phyloP scores from a whole-genome alignment of 2,113 vertebrate genomes.

The Engraulis encrasicolus region DNA sequence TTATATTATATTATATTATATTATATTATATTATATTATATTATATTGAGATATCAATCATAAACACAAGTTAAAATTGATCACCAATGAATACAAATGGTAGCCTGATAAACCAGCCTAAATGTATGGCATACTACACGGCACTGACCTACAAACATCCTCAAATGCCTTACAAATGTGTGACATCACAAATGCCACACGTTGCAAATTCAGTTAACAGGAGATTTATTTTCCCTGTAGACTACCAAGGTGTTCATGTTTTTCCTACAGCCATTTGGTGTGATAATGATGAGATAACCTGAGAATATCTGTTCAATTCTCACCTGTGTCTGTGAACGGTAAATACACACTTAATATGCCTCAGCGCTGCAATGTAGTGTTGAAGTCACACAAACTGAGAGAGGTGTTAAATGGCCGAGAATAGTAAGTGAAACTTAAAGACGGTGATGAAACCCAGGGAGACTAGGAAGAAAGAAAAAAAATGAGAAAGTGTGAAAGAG shows the following conservation, averaged over 20 bases:
- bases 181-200: neutral
- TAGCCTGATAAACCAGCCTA: too few species aligned
- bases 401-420: neutral
- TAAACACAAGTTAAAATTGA: too few species aligned
- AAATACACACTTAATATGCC: neutral
- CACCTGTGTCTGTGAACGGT: neutral
- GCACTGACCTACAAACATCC: neutral
- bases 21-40: too few species aligned
- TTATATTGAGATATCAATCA: too few species aligned
- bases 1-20: too few species aligned
- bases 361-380: neutral
- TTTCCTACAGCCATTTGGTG: neutral
- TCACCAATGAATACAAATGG: too few species aligned
- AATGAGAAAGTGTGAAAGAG: too few species aligned
- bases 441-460: too few species aligned
- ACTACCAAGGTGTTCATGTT: conserved; percentile 4
- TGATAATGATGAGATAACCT: neutral
- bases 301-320: neutral
- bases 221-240: conserved; percentile 17
- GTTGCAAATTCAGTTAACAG: neutral
- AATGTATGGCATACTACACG: neutral
- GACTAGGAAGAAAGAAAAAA: too few species aligned
- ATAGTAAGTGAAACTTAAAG: neutral
- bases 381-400: neutral
- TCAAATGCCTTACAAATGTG: neutral